Base-by-base conservation (phyloP, 2,888 invertebrate species). In the Hydriomena furcata region DNA sequence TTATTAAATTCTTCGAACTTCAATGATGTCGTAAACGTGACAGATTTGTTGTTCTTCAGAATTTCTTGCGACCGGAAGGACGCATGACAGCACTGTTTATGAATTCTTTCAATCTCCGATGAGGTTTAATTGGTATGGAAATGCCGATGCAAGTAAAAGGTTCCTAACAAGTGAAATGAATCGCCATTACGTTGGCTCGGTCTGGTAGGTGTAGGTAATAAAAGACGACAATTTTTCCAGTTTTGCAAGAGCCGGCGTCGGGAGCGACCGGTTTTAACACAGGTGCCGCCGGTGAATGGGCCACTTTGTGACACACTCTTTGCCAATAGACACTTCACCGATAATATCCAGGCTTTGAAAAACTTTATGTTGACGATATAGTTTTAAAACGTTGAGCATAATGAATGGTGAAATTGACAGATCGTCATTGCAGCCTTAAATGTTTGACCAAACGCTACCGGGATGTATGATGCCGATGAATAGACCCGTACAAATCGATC, bases 221-320 rank as follows among this genome's bases (percentile, higher is more conserved):
- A 73, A 70, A 76, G 67, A 74, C 67, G 75, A 66, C 68, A 72
- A 71, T 76, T 73, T 63, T 58, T 79, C 84, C 79, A 85, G 84
- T 84, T 82, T 76, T 61, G 76, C 81, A 75, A 80, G 78, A 79
- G 73, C 73, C 63, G 68, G 65, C 65, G 71, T 61, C 74, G 63
- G 75, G 72, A 73, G 69, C 65, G 64, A 85, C 87, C 88, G 87
- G 86, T 86, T 80, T 73, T 51, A 63, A 43, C 70, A 76, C 81
- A 85, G 83, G 84, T 84, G 84, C 82, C 80, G 76, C 71, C 73
- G 69, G 68, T 81, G 81, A 79, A 71, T 77, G 73, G 72, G 70
- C 70, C 67, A 64, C 64, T 70, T 63, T 58, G 68, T 72, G 71
- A 71, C 71, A 73, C 70, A 70, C 67, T 65, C 70, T 64, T 60